Conservation (phyloP, 2,797 vertebrate genomes). For the Anguilla megastoma region DNA sequence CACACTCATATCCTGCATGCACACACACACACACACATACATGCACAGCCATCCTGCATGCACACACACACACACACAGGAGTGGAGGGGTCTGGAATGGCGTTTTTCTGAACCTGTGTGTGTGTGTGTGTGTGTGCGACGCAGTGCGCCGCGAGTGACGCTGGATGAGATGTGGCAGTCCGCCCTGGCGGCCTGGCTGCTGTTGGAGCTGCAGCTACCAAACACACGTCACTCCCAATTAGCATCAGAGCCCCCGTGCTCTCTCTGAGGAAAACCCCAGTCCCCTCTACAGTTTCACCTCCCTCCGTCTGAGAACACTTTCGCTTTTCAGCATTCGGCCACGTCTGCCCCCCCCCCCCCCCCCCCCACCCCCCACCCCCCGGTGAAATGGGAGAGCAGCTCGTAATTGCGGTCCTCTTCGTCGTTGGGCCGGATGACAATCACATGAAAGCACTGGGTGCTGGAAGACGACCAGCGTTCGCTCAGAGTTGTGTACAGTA, state of each 20-base stretch:
- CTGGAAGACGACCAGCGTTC: conserved; percentile 30
- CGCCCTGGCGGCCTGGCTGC: conserved; percentile 27
- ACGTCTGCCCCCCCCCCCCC: neutral
- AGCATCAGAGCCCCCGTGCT: conserved; percentile 54
- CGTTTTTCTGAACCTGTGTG: conserved; percentile 2
- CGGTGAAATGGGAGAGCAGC: neutral
- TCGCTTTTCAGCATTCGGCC: conserved; percentile 10
- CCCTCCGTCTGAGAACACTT: conserved; percentile 41
- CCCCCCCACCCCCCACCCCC: neutral
- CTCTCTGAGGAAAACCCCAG: conserved; percentile 32
- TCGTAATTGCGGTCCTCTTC: conserved; percentile 1
- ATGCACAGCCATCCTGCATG: neutral
- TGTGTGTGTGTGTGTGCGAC: conserved; percentile 22
- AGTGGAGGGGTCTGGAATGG: neutral
- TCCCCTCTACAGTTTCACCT: conserved; percentile 53
- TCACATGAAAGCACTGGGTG: neutral
- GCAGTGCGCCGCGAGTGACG: conserved; percentile 18
- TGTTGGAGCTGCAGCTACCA: conserved; percentile 57
- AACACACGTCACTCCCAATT: conserved; percentile 67
- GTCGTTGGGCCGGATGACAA: neutral
- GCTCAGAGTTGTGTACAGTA: conserved; percentile 41
- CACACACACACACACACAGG: neutral
- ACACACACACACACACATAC: neutral
- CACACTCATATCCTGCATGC: neutral
- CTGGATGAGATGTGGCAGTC: conserved; percentile 25